phyloP scores from a whole-genome alignment of 2,113 vertebrate species.

The Cebus imitator region DNA sequence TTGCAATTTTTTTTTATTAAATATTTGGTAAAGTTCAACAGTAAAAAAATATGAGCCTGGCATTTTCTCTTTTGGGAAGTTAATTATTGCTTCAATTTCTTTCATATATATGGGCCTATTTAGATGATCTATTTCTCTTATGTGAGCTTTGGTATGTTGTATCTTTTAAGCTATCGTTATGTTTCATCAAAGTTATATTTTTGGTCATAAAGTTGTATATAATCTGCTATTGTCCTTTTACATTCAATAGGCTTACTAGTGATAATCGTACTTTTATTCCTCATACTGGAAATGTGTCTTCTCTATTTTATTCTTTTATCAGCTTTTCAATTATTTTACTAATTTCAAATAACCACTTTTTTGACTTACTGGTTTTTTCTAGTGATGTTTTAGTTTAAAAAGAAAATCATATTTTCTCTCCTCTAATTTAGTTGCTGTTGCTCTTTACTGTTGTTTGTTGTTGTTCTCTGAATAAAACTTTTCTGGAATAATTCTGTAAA shows the following conservation, averaged over 20 bases:
- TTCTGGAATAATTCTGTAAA: background rate
- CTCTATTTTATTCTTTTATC: background rate
- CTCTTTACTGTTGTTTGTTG: background rate
- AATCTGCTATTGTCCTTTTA: background rate
- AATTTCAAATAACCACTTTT: background rate
- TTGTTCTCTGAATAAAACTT: background rate
- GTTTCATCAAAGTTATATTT: background rate
- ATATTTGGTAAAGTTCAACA: background rate
- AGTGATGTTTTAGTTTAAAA: background rate
- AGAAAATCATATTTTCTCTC: background rate
- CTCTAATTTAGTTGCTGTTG: background rate
- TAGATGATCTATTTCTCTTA: background rate
- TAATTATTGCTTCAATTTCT: background rate
- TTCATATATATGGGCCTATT: background rate
- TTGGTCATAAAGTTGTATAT: background rate
- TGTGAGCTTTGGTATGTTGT: background rate
- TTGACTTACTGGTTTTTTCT: background rate
- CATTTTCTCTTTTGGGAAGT: background rate
- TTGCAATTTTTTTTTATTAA: background rate
- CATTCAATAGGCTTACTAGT: background rate
- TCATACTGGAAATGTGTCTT: background rate
- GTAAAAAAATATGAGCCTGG: background rate
- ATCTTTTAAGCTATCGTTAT: background rate
- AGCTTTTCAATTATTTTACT: background rate
- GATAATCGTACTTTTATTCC: background rate